Conservation (phyloP, 2,888 invertebrate genomes). For the Ommatoiulus sabulosus region DNA sequence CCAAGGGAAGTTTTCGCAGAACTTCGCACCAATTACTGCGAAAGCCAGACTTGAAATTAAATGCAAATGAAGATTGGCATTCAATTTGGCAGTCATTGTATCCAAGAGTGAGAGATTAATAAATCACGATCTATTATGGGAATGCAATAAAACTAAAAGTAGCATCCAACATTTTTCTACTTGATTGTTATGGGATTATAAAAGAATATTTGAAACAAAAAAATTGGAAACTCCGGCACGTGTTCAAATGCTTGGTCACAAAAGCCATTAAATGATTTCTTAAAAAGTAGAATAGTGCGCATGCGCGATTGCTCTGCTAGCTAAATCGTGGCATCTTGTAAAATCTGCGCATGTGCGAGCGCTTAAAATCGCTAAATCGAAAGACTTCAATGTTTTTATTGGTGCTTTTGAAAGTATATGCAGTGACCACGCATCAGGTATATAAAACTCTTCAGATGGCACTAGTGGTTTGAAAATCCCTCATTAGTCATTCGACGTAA, state of each 20-base stretch:
- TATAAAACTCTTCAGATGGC: too few relatives aligned
- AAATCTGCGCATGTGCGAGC: too few relatives aligned
- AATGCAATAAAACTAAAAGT: neutral
- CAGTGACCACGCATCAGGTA: too few relatives aligned
- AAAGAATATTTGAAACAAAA: neutral
- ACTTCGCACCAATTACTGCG: neutral
- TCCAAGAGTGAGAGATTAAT: neutral
- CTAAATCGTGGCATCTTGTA: too few relatives aligned
- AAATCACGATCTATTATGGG: neutral
- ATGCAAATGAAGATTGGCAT: neutral
- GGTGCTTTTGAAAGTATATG: too few relatives aligned
- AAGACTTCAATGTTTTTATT: too few relatives aligned
- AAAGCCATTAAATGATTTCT: neutral
- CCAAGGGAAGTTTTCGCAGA: neutral
- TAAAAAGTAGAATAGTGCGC: neutral
- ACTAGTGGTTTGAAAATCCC: too few relatives aligned
- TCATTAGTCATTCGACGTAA: too few relatives aligned
- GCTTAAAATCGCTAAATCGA: too few relatives aligned
- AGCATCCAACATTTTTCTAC: neutral
- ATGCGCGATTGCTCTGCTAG: too few relatives aligned
- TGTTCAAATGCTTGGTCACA: neutral
- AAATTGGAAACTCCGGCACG: neutral
- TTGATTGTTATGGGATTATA: neutral
- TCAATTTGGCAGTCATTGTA: neutral
- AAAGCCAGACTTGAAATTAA: neutral